phyloP scores from a whole-genome alignment of 1,140 invertebrate species.

The Microvelia longipes region DNA sequence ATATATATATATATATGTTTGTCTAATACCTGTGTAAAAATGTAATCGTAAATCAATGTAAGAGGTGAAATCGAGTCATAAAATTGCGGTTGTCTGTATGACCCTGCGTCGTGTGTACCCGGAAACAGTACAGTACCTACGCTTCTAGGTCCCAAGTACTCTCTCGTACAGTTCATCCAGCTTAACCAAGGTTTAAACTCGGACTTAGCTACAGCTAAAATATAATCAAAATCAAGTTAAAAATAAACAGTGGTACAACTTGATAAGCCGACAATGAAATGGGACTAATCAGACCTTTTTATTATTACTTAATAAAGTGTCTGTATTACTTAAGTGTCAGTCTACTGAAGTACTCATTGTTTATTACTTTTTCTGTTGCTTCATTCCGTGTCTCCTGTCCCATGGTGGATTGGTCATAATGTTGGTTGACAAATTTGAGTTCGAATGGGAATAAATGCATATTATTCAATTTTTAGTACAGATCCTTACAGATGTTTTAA shows the following conservation, averaged over 20 bases:
- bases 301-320: background rate
- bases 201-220: background rate
- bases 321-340: background rate
- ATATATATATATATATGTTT: no score
- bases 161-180: background rate
- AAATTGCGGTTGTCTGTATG: background rate
- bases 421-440: no score
- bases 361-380: no score
- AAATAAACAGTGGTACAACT: background rate
- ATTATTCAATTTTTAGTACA: no score
- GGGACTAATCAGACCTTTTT: background rate
- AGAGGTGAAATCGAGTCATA: background rate
- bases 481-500: no score
- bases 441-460: no score
- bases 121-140: background rate
- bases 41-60: background rate
- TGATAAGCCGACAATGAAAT: background rate
- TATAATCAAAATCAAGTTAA: background rate
- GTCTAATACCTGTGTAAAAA: background rate
- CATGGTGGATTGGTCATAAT: no score
- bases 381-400: no score
- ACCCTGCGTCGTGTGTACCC: background rate
- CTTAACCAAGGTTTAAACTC: background rate
- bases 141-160: background rate
- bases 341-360: no score